These are phyloP conservation scores for Xiphophorus maculatus DNA, from an alignment of 2,113 vertebrate species.

Conservation along the genomic window DNA sequence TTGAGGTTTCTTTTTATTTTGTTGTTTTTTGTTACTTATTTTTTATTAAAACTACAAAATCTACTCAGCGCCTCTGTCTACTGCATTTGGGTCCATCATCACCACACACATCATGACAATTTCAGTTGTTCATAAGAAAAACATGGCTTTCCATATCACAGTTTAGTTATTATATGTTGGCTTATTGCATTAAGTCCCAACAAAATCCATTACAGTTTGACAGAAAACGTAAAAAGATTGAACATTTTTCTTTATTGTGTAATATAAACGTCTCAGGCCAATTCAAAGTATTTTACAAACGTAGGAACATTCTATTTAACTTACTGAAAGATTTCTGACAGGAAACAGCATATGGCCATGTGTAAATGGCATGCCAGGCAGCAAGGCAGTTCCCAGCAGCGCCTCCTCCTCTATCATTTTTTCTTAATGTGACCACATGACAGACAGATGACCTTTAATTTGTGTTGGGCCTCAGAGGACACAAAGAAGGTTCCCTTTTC, in stretches of 20 bases:
- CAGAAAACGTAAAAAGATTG: not conserved
- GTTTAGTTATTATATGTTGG: not conserved
- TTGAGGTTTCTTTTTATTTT: too few relatives aligned
- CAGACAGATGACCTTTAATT: constrained; percentile 58
- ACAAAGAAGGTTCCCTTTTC: constrained; percentile 45
- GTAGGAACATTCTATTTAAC: constrained; percentile 29
- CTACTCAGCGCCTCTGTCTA: too few relatives aligned
- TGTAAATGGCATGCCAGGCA: constrained; percentile 55
- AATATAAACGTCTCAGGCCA: constrained; percentile 42
- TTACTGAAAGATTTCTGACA: constrained; percentile 34
- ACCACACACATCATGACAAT: too few relatives aligned
- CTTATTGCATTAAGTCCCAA: not conserved
- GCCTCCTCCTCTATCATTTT: constrained; percentile 33
- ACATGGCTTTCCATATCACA: not conserved
- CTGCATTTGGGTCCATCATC: too few relatives aligned
- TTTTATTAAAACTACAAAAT: too few relatives aligned
- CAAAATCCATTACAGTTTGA: not conserved
- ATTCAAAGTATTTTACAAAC: constrained; percentile 5
- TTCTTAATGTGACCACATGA: constrained; percentile 36
- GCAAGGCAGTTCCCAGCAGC: constrained; percentile 36
- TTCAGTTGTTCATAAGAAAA: not conserved
- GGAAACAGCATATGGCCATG: constrained; percentile 57
- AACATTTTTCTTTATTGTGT: not conserved
- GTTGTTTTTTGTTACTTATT: too few relatives aligned
- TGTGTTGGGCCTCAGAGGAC: constrained; percentile 40